Conservation (phyloP, 2,797 vertebrate species). For the Podarcis lilfordi region DNA sequence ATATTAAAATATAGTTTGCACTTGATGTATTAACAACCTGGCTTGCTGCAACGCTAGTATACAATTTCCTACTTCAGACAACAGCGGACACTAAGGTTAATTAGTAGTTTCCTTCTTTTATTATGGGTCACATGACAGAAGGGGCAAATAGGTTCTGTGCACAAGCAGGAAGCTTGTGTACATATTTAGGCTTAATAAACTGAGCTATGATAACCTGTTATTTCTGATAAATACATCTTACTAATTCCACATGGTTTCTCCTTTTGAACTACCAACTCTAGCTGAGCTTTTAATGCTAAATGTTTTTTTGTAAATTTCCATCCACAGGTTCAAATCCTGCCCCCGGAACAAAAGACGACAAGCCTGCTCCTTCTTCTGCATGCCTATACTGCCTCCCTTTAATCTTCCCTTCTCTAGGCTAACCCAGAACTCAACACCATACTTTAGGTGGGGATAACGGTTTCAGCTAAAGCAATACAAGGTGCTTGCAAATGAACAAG, state of each 20-base stretch:
- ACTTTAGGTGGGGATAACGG: background rate
- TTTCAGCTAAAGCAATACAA: background rate
- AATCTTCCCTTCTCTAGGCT: no score
- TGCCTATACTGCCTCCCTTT: no score
- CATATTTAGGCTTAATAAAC: no score
- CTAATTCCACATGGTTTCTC: background rate
- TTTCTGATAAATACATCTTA: background rate
- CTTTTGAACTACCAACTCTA: background rate
- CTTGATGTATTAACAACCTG: background rate
- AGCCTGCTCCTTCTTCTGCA: no score
- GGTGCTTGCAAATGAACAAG: no score
- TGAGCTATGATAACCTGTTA: background rate
- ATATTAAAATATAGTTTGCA: background rate
- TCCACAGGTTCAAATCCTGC: no score
- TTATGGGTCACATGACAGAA: no score
- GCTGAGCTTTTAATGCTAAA: background rate
- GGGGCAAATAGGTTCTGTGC: no score
- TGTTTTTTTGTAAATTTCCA: background rate
- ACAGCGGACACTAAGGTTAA: no score
- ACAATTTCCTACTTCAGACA: no score
- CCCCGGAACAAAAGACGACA: no score
- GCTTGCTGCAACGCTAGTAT: background rate
- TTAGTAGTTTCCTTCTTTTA: no score
- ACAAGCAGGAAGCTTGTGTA: background rate
- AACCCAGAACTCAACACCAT: background rate